phyloP scores from a whole-genome alignment of 1,140 invertebrate genomes.

The Drosophila watanabei region DNA sequence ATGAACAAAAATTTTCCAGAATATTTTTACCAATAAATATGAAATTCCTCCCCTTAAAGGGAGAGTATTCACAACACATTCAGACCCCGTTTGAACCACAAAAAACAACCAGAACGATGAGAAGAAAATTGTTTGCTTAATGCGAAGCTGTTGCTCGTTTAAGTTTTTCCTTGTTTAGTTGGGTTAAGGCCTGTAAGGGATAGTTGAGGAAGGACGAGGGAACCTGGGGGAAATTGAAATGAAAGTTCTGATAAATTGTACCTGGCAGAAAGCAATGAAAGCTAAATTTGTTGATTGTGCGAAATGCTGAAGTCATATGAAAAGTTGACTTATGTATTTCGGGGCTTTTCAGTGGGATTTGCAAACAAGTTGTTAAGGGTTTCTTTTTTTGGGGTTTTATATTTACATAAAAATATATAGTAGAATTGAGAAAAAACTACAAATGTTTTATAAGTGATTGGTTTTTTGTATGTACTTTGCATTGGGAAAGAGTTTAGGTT shows the following conservation, averaged over 20 bases:
- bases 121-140: constrained; percentile 44
- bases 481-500: too few relatives aligned
- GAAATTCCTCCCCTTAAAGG: not conserved
- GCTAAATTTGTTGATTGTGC: constrained; percentile 28
- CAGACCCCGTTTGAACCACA: not conserved
- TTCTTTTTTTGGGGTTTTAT: not conserved
- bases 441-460: not conserved
- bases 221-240: constrained; percentile 13
- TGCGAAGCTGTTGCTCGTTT: constrained; percentile 31
- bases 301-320: constrained; percentile 8
- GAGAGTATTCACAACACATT: not conserved
- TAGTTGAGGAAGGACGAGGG: constrained; percentile 2
- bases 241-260: constrained; percentile 37
- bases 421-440: too few relatives aligned
- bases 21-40: not conserved
- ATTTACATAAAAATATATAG: not conserved
- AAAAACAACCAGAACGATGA: constrained; percentile 27
- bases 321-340: constrained; percentile 8
- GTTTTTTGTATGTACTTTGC: not conserved
- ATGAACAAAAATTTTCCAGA: too few relatives aligned
- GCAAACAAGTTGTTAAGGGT: not conserved
- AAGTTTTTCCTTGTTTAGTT: constrained; percentile 33
- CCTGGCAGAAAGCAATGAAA: constrained; percentile 30
- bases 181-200: constrained; percentile 20
- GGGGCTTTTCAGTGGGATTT: not conserved